Percentiles rank a stretch among this genome's conserved stretches.
These are phyloP conservation scores for Yponomeuta malinellus DNA, from an alignment of 2,888 invertebrate species.

Conservation along the genomic window DNA sequence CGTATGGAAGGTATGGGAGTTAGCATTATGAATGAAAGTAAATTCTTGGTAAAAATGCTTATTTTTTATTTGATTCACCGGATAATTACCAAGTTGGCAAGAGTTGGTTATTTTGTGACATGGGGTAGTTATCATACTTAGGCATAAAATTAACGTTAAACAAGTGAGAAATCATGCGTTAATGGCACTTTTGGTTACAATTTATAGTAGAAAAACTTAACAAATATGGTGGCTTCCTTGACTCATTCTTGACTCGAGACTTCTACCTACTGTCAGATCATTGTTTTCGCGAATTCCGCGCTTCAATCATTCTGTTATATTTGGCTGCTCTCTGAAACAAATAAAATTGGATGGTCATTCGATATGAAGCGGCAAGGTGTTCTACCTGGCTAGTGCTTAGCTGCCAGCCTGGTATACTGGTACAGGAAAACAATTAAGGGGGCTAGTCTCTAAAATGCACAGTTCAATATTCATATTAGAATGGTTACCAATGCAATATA, in stretches of 20 bases:
- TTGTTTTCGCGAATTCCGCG: not conserved
- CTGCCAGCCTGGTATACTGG: no score
- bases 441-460: no score
- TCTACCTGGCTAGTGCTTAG: no score
- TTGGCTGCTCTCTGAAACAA: constrained; percentile 60
- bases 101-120: constrained; percentile 13
- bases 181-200: constrained; percentile 12
- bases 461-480: no score
- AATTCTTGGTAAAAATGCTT: constrained; percentile 55
- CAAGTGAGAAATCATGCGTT: constrained; percentile 4
- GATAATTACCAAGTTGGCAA: constrained; percentile 20
- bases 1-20: constrained; percentile 44
- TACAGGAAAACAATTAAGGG: no score
- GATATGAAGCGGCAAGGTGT: not conserved
- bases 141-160: not conserved
- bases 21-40: constrained; percentile 54
- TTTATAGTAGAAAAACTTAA: not conserved
- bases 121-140: not conserved
- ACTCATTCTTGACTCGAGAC: not conserved
- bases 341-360: not conserved
- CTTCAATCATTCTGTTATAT: constrained; percentile 42
- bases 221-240: constrained; percentile 11
- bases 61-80: constrained; percentile 39
- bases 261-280: not conserved
- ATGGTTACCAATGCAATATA: no score